phyloP scores from a whole-genome alignment of 2,113 vertebrate genomes.

The Lonchura striata region DNA sequence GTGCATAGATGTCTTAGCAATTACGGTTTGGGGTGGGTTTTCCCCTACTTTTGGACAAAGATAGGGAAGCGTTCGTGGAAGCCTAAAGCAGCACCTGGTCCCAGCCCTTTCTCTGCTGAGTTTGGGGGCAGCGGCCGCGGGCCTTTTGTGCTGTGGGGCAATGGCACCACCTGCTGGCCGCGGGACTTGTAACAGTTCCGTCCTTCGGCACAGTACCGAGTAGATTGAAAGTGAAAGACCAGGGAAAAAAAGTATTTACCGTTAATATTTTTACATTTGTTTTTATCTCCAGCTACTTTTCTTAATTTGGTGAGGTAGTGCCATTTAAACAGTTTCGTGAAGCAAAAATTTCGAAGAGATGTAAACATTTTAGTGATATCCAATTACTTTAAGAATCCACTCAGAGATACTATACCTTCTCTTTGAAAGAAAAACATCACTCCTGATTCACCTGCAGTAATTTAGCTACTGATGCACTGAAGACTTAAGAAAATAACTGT shows the following conservation, averaged over 20 bases:
- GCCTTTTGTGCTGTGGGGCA: neutral
- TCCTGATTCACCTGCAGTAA: neutral
- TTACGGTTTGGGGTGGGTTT: neutral
- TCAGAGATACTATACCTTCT: neutral
- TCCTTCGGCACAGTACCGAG: fast-evolving
- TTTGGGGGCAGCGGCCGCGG: fast-evolving
- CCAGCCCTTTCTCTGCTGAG: fast-evolving
- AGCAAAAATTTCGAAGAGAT: neutral
- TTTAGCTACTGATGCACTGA: neutral
- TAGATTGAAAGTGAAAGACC: neutral
- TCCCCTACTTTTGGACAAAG: neutral
- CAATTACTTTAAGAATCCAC: neutral
- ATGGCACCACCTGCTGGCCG: slow-evolving; percentile 14
- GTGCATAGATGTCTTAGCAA: neutral
- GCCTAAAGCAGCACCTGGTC: neutral
- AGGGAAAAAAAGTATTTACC: neutral
- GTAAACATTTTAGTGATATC: neutral
- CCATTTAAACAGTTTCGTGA: neutral
- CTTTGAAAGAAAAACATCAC: neutral
- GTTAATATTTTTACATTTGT: neutral
- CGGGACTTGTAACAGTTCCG: fast-evolving
- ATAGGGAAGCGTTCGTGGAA: neutral
- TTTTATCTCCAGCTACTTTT: neutral
- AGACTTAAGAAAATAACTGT: neutral
- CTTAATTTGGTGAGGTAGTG: neutral